Evolutionary conservation across 2,797 vertebrate species (phyloP), one percentile per base, ranked within the genome.

Genomic region (Coranthus polyacanthus): DNA sequence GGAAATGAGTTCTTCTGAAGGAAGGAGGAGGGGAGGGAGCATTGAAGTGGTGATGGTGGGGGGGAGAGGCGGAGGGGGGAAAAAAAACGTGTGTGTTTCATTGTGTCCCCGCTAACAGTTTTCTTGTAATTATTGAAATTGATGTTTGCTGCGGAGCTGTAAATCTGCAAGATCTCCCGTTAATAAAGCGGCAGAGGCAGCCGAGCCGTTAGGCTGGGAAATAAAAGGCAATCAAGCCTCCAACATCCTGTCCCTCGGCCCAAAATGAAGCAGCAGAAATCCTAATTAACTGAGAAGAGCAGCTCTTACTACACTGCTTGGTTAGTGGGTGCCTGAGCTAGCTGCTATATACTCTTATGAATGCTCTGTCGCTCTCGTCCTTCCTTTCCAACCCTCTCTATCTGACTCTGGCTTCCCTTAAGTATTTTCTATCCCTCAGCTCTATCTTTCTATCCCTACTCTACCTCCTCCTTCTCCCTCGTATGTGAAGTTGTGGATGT

Each of bases 151-250:
- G 83, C 84, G 45, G 73, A 77, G 81, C 89, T 89, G 76, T 91
- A 91, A 93, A 94, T 93, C 90, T 89, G 89, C 74, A 82, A 78
- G 86, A 91, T 93, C 82, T 88, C 84, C 79, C 77, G 79, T 89
- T 92, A 90, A 92, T 93, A 92, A 92, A 90, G 87, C 71, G 45
- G 63, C 67, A 59, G 82, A 88, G 78, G 86, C 84, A 82, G 84
- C 67, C 64, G 78, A 85, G 90, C 87, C 51, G 85, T 87, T 82
- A 88, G 86, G 84, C 87, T 83, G 85, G 79, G 80, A 90, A 93
- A 93, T 93, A 91, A 93, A 93, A 93, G 88, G 88, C 92, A 93
- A 93, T 94, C 90, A 92, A 91, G 88, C 88, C 90, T 91, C 88
- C 82, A 84, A 88, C 92, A 88, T 91, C 89, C 84, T 87, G 80